These are phyloP conservation scores for Bombyx mori DNA, from an alignment of 1,140 invertebrate species.

Conservation along the genomic window DNA sequence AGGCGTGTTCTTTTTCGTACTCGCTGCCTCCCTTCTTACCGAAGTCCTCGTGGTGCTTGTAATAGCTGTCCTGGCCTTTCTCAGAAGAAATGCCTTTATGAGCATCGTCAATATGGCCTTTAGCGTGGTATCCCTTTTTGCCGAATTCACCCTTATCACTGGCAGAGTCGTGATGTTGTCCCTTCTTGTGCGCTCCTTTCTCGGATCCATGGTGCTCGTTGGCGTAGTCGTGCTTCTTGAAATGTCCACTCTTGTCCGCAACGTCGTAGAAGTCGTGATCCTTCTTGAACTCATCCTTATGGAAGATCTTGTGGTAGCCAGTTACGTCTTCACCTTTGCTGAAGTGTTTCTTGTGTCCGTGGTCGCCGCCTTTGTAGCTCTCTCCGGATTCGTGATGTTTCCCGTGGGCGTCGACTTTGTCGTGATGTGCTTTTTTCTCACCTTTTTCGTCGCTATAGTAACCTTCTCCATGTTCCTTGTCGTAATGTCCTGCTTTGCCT, in stretches of 20 bases:
- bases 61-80: constrained; percentile 46
- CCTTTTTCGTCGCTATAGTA: constrained; percentile 49
- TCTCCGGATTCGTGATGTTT: constrained; percentile 66
- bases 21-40: constrained; percentile 43
- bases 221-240: constrained; percentile 73
- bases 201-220: constrained; percentile 66
- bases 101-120: constrained; percentile 61
- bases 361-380: constrained; percentile 78
- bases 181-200: constrained; percentile 72
- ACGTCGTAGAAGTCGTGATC: constrained; percentile 82
- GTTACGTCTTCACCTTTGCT: constrained; percentile 79
- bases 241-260: constrained; percentile 75
- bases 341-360: constrained; percentile 78
- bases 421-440: constrained; percentile 41
- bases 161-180: constrained; percentile 65
- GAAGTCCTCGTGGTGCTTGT: constrained; percentile 36
- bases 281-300: constrained; percentile 83
- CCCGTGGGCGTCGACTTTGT: constrained; percentile 56
- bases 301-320: constrained; percentile 80
- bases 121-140: constrained; percentile 65
- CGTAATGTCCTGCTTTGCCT: constrained; percentile 46
- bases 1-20: constrained; percentile 43
- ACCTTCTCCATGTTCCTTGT: constrained; percentile 49
- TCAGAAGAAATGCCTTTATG: constrained; percentile 60
- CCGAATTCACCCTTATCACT: constrained; percentile 65